Percentiles rank a stretch among this genome's conserved stretches.
phyloP scores from a whole-genome alignment of 1,140 invertebrate genomes.

The Branchinecta lindahli region DNA sequence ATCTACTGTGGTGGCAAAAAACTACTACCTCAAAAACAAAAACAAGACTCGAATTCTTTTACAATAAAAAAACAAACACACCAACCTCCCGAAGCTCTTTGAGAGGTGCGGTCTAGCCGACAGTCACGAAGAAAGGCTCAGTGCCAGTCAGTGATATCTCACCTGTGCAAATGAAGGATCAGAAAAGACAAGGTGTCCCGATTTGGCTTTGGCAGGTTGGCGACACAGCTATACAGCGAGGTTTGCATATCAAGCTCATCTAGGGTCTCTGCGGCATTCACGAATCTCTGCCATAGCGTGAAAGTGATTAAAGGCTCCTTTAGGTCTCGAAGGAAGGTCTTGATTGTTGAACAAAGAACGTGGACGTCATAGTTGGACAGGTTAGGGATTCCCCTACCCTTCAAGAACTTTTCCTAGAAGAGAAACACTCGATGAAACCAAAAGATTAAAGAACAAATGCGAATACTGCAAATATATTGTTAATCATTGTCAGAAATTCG shows the following conservation, averaged over 20 bases:
- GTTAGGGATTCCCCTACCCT: constrained; percentile 52
- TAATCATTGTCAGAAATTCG: no score
- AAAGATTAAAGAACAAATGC: not conserved
- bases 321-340: constrained; percentile 65
- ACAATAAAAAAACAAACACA: no score
- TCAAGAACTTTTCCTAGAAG: constrained; percentile 49
- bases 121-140: no score
- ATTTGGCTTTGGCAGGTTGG: constrained; percentile 62
- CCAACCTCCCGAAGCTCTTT: no score
- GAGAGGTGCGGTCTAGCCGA: not conserved
- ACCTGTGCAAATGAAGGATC: constrained; percentile 64
- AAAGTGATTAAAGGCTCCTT: constrained; percentile 67
- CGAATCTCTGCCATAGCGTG: constrained; percentile 56
- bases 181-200: constrained; percentile 72
- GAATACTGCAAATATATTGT: constrained; percentile 12
- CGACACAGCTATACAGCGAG: constrained; percentile 47
- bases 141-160: constrained; percentile 18
- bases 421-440: constrained; percentile 9
- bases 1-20: no score
- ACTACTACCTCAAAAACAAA: no score
- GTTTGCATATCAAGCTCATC: constrained; percentile 40
- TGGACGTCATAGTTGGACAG: constrained; percentile 55
- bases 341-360: constrained; percentile 64
- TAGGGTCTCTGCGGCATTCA: constrained; percentile 42
- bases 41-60: no score